A percentile compares a stretch with the other conserved stretches of the same genome.
Evolutionary conservation across 2,888 invertebrate species (phyloP).

Genomic region (Podabrus alpinus): DNA sequence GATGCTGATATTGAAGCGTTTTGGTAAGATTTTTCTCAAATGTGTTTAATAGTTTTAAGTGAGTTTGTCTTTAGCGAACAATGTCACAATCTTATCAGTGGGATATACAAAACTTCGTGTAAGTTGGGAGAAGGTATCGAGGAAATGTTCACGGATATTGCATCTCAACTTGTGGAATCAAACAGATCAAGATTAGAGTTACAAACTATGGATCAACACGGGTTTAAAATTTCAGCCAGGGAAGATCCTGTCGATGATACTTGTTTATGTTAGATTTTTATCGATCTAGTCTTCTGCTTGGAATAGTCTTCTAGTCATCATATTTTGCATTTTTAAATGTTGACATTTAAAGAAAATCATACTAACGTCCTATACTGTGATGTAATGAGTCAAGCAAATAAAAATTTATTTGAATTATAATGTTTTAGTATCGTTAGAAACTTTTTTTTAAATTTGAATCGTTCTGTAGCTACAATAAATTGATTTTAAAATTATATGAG

Average conservation of each 20-base stretch:
- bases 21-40: constrained; percentile 60
- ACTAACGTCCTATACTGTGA: constrained; percentile 12
- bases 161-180: constrained; percentile 75
- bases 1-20: constrained; percentile 89
- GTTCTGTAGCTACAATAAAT: not conserved
- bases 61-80: constrained; percentile 70
- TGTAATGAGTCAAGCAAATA: not conserved
- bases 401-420: not conserved
- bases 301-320: not conserved
- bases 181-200: constrained; percentile 83
- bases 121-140: constrained; percentile 84
- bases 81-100: constrained; percentile 87
- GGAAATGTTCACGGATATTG: constrained; percentile 91
- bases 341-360: not conserved
- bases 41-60: not conserved
- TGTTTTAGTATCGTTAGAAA: not conserved
- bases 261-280: constrained; percentile 55
- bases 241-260: constrained; percentile 59
- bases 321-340: not conserved
- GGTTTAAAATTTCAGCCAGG: constrained; percentile 72
- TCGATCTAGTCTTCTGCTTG: not conserved
- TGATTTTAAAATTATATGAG: not conserved
- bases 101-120: constrained; percentile 88
- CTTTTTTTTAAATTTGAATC: not conserved
- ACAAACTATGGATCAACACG: constrained; percentile 76